These are phyloP conservation scores for Equus quagga DNA, from an alignment of 2,113 vertebrate species.

Conservation along the genomic window DNA sequence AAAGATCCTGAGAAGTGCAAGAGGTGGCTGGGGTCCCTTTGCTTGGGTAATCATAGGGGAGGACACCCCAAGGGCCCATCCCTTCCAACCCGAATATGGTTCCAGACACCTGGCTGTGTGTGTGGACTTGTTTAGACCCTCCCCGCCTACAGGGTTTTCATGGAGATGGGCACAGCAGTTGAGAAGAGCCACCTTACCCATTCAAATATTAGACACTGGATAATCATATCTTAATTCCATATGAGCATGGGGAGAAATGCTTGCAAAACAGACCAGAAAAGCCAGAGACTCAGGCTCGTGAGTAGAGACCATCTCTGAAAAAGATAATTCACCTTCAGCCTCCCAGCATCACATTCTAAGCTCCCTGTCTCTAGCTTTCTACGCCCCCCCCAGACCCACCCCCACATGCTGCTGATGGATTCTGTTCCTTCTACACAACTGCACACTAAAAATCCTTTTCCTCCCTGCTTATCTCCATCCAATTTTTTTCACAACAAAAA, in stretches of 20 bases:
- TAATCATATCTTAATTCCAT: neutral
- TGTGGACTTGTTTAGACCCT: neutral
- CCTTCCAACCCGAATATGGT: neutral
- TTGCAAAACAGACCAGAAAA: neutral
- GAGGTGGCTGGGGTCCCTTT: neutral
- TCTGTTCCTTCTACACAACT: neutral
- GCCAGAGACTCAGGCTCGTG: neutral
- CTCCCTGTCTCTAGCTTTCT: neutral
- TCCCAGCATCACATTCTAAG: neutral
- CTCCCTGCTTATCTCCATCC: neutral
- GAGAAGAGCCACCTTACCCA: neutral
- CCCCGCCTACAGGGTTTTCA: neutral
- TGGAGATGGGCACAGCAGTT: too few species aligned
- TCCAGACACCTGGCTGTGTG: neutral
- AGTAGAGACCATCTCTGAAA: neutral
- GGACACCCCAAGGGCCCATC: neutral
- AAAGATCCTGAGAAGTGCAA: neutral
- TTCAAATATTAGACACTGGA: neutral
- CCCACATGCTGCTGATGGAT: too few species aligned
- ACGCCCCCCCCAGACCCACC: fast-evolving
- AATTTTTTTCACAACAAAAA: neutral
- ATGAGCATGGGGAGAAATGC: neutral
- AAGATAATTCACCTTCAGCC: neutral
- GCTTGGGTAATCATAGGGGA: neutral
- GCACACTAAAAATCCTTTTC: neutral